Evolutionary conservation across 2,888 invertebrate species (phyloP).

Genomic region (Cylindroiulus punctatus): DNA sequence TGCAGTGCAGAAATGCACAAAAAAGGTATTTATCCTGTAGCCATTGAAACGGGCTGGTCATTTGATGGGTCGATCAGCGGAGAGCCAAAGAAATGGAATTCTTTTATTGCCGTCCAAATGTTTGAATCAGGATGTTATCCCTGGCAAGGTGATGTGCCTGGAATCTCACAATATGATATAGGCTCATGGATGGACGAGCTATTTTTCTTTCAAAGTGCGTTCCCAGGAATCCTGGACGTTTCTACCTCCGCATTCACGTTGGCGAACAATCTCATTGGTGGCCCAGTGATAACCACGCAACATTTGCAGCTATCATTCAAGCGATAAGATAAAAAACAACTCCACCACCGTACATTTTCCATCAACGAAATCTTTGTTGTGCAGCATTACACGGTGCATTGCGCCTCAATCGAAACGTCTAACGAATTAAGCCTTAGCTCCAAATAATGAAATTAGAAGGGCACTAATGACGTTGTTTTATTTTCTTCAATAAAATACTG

Average conservation of each 20-base stretch:
- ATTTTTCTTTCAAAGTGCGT: neutral
- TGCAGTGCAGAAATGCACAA: neutral
- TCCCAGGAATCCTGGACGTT: neutral
- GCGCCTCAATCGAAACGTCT: neutral
- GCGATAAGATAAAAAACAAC: neutral
- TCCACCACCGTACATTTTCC: neutral
- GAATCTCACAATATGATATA: neutral
- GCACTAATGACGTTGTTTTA: conserved; percentile 11
- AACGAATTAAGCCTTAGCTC: neutral
- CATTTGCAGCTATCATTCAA: neutral
- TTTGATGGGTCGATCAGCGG: neutral
- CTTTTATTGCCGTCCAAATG: conserved; percentile 2
- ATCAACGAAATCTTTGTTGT: conserved; percentile 3
- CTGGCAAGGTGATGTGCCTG: neutral
- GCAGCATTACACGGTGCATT: conserved; percentile 36
- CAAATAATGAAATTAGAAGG: neutral
- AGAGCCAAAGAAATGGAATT: neutral
- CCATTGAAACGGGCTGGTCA: neutral
- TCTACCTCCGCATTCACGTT: neutral
- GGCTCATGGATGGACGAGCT: neutral
- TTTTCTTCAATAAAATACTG: neutral
- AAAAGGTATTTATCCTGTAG: neutral
- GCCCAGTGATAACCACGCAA: neutral
- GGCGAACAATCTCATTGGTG: conserved; percentile 11
- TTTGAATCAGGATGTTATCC: neutral